Percentiles rank a stretch among this genome's conserved stretches.
Evolutionary conservation across 2,113 vertebrate species (phyloP).

Genomic region (Callospermophilus lateralis): DNA sequence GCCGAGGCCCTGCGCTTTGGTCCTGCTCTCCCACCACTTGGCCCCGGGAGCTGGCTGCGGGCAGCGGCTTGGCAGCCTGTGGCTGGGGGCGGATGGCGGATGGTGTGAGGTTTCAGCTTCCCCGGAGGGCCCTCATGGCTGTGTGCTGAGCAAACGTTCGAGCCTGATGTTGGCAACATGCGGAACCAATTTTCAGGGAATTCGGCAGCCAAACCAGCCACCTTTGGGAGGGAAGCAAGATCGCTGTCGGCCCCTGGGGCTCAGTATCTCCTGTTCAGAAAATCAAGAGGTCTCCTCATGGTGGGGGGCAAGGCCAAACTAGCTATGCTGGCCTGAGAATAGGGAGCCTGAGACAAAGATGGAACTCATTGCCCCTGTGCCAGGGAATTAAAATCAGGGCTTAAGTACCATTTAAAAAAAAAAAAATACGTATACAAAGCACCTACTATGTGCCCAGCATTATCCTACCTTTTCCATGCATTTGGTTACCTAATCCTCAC

Average conservation of each 20-base stretch:
- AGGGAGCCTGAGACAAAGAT: not conserved
- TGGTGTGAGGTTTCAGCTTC: conserved; percentile 83
- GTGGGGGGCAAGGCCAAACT: not conserved
- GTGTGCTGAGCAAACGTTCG: conserved; percentile 82
- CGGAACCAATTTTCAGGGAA: conserved; percentile 86
- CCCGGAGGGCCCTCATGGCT: conserved; percentile 84
- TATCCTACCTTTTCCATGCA: not conserved
- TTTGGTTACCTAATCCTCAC: not conserved
- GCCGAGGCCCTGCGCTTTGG: not conserved
- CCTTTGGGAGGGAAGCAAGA: conserved; percentile 81
- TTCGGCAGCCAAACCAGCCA: conserved; percentile 78
- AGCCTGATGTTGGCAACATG: conserved; percentile 84
- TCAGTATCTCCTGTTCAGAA: conserved; percentile 51
- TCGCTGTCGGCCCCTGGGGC: not conserved
- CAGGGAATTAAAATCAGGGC: not conserved
- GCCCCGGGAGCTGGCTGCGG: conserved; percentile 72
- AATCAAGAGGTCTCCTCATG: not conserved
- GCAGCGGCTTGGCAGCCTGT: conserved; percentile 81
- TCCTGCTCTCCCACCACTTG: conserved; percentile 44
- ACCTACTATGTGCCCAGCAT: conserved; percentile 11
- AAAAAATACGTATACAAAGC: not conserved
- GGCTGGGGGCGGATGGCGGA: conserved; percentile 62
- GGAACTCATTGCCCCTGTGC: not conserved
- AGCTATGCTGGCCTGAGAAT: not conserved
- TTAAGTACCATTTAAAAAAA: too few relatives aligned